A percentile compares a stretch with the other conserved stretches of the same genome.
These are phyloP conservation scores for Melanotaenia nigrans DNA, from an alignment of 2,797 vertebrate genomes.

Conservation along the genomic window DNA sequence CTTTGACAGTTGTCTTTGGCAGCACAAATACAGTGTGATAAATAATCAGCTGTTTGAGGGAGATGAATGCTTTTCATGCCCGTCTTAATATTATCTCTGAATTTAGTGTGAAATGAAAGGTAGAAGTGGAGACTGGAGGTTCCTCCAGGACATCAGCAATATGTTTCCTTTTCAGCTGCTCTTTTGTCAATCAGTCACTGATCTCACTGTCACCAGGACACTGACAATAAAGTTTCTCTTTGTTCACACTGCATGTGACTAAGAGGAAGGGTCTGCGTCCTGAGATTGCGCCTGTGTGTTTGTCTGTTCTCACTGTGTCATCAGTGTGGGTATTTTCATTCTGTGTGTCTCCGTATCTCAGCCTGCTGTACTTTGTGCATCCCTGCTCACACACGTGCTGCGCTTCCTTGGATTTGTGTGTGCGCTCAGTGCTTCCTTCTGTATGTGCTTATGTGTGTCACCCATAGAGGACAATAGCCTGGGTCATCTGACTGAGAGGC, in stretches of 20 bases:
- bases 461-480: slow-evolving; percentile 75
- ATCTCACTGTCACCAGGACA: slow-evolving; percentile 74
- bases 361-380: slow-evolving; percentile 24
- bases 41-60: slow-evolving; percentile 10
- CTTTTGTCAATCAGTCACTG: slow-evolving; percentile 69
- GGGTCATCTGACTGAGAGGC: slow-evolving; percentile 79
- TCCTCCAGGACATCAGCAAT: slow-evolving; percentile 72
- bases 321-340: slow-evolving; percentile 24
- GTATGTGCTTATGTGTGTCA: slow-evolving; percentile 62
- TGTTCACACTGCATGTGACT: slow-evolving; percentile 72
- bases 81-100: background rate
- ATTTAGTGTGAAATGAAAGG: slow-evolving; percentile 10
- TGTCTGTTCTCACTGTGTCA: slow-evolving; percentile 49
- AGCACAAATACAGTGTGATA: background rate
- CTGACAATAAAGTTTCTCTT: slow-evolving; percentile 70
- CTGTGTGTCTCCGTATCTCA: slow-evolving; percentile 41
- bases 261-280: slow-evolving; percentile 78
- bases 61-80: background rate
- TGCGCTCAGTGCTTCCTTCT: slow-evolving; percentile 45
- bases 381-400: slow-evolving; percentile 42
- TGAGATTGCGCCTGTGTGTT: slow-evolving; percentile 66
- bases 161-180: slow-evolving; percentile 72
- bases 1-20: background rate
- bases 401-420: slow-evolving; percentile 51
- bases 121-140: slow-evolving; percentile 32